A percentile compares a stretch with the other conserved stretches of the same genome.
phyloP scores from a whole-genome alignment of 2,797 vertebrate species.

The Anabacerthia variegaticeps region DNA sequence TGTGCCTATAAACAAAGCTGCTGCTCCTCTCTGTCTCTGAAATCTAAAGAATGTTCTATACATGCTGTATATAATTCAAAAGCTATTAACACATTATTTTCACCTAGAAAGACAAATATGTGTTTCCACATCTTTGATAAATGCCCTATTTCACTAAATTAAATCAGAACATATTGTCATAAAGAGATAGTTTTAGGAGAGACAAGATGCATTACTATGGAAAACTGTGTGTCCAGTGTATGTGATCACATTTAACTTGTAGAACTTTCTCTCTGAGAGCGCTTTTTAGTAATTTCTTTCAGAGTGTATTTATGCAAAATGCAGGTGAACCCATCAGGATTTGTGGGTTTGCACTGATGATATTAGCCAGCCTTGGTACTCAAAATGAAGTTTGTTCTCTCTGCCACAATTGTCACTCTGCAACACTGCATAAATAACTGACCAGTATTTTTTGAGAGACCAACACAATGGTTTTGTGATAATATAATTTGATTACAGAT shows the following conservation, averaged over 20 bases:
- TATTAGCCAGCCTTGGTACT: neutral
- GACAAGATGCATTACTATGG: neutral
- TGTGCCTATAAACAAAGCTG: neutral
- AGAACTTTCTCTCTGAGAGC: neutral
- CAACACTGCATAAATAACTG: neutral
- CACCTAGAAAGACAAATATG: neutral
- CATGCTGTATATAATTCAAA: neutral
- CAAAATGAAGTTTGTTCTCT: neutral
- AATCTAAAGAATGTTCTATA: neutral
- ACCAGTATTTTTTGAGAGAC: neutral
- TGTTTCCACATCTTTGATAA: neutral
- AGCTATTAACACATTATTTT: neutral
- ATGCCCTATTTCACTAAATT: neutral
- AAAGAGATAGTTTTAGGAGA: neutral
- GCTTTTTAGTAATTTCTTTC: neutral
- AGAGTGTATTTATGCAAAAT: neutral
- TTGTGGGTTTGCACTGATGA: neutral
- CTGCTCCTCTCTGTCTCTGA: neutral
- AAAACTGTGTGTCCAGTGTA: neutral
- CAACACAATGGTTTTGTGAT: neutral
- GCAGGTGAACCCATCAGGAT: neutral
- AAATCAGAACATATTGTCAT: neutral
- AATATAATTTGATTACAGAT: neutral
- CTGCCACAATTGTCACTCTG: neutral
- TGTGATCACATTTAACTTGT: neutral